Percentiles rank a stretch among this genome's conserved stretches.
These are phyloP conservation scores for Drosophila yooni DNA, from an alignment of 2,888 invertebrate species.

Conservation along the genomic window DNA sequence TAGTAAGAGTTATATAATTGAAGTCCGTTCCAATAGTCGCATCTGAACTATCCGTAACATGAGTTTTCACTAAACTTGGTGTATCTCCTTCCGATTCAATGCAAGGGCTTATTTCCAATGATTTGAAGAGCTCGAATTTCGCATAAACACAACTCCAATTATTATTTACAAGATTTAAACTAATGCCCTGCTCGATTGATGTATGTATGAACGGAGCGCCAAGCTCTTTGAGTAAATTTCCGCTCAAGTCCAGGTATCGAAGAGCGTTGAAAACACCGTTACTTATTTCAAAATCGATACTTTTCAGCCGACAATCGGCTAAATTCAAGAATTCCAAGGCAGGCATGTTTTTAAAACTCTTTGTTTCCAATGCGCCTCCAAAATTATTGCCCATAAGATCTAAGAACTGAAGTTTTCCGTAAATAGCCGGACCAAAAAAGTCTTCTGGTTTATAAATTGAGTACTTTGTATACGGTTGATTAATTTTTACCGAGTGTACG, in stretches of 20 bases:
- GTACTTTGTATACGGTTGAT: not conserved
- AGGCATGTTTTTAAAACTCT: constrained; percentile 54
- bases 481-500: constrained; percentile 28
- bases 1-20: not conserved
- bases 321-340: constrained; percentile 52
- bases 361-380: constrained; percentile 25
- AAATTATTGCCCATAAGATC: constrained; percentile 67
- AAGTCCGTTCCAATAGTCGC: not conserved
- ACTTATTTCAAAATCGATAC: constrained; percentile 29
- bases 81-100: not conserved
- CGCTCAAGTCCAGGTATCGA: constrained; percentile 51
- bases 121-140: constrained; percentile 29
- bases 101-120: not conserved
- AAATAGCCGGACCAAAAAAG: constrained; percentile 56
- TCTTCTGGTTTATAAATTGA: constrained; percentile 36
- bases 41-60: not conserved
- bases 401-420: constrained; percentile 40
- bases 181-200: constrained; percentile 2
- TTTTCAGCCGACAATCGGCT: constrained; percentile 49
- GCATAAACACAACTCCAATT: constrained; percentile 60
- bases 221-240: constrained; percentile 55
- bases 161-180: constrained; percentile 48
- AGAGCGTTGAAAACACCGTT: constrained; percentile 19
- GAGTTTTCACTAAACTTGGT: not conserved
- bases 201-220: constrained; percentile 36